Percentiles rank a stretch among this genome's conserved stretches.
Evolutionary conservation across 2,888 invertebrate species (phyloP).

Genomic region (Pherbina coryleti): DNA sequence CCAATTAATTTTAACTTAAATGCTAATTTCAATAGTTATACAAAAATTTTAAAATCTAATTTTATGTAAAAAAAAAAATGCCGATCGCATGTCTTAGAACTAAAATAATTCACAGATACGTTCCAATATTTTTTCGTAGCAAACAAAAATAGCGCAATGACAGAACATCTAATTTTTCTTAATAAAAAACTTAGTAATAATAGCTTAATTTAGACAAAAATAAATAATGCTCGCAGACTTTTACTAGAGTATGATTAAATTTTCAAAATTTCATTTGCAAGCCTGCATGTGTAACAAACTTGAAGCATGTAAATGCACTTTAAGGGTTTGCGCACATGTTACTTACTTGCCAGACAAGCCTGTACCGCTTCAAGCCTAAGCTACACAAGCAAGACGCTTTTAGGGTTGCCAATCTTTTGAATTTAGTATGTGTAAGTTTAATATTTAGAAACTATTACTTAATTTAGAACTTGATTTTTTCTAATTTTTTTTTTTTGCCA

Average conservation of each 20-base stretch:
- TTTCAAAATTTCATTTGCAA: no score
- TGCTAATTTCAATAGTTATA: neutral
- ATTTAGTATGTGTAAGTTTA: neutral
- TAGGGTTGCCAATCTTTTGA: neutral
- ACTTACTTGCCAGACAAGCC: no score
- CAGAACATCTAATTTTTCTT: neutral
- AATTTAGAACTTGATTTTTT: neutral
- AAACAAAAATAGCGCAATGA: neutral
- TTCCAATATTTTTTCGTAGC: neutral
- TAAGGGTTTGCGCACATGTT: no score
- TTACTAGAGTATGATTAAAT: neutral
- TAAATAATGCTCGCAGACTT: slow-evolving; percentile 19
- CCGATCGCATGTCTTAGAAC: slow-evolving; percentile 8
- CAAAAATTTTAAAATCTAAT: slow-evolving; percentile 17
- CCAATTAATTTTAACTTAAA: neutral
- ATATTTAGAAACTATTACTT: neutral
- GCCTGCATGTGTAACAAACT: no score
- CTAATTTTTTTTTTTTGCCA: slow-evolving; percentile 3
- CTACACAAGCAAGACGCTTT: neutral
- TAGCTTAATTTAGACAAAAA: slow-evolving; percentile 6
- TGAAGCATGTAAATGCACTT: no score
- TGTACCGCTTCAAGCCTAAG: no score
- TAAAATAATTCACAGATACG: slow-evolving; percentile 37
- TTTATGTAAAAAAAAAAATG: slow-evolving; percentile 5
- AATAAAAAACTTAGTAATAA: neutral